Conservation (phyloP, 2,888 invertebrate species). For the Melikaiella ostensackeni region DNA sequence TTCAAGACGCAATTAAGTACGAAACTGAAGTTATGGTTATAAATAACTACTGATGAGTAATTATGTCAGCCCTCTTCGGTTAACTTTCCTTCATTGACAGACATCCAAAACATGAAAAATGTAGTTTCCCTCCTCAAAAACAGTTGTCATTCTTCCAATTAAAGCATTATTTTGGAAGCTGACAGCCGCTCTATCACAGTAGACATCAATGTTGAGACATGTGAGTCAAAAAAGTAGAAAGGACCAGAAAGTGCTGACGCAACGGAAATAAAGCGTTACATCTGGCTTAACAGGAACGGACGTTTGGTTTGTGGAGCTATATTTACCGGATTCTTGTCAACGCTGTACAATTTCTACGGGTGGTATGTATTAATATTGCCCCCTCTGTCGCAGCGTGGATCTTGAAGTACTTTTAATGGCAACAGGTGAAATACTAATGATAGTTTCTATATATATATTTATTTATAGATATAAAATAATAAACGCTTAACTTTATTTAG, state of each 20-base stretch:
- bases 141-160: slow-evolving; percentile 54
- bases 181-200: slow-evolving; percentile 44
- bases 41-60: not conserved
- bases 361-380: slow-evolving; percentile 33
- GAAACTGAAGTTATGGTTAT: slow-evolving; percentile 23
- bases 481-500: no score
- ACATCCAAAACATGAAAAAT: not conserved
- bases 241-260: slow-evolving; percentile 52
- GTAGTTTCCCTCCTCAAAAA: not conserved
- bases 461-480: no score
- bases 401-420: no score
- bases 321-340: slow-evolving; percentile 67
- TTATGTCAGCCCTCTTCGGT: not conserved
- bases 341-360: slow-evolving; percentile 57
- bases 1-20: not conserved
- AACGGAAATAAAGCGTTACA: slow-evolving; percentile 74
- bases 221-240: slow-evolving; percentile 44
- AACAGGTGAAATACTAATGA: no score
- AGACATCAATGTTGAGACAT: slow-evolving; percentile 44
- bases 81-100: not conserved
- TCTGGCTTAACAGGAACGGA: slow-evolving; percentile 70
- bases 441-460: no score
- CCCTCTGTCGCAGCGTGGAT: no score
- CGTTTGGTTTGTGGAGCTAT: slow-evolving; percentile 61
- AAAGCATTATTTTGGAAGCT: slow-evolving; percentile 57